phyloP scores from a whole-genome alignment of 2,797 vertebrate species.

The Esox masquinongy region DNA sequence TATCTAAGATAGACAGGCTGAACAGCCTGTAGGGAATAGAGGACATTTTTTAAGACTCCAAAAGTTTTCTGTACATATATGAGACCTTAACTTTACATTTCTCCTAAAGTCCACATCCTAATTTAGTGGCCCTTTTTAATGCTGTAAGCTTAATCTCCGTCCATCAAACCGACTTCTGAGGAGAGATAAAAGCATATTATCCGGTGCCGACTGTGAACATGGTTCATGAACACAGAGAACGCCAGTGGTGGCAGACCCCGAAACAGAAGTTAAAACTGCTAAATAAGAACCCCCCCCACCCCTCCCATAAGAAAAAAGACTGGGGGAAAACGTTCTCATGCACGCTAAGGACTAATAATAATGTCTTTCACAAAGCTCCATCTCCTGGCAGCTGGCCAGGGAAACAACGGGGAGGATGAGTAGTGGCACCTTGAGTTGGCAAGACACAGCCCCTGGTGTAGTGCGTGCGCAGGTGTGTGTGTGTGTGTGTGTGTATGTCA shows the following conservation, averaged over 20 bases:
- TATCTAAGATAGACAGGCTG: neutral
- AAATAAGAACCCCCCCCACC: conserved; percentile 10
- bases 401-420: conserved; percentile 29
- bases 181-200: conserved; percentile 9
- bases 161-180: neutral
- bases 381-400: conserved; percentile 55
- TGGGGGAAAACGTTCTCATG: conserved; percentile 48
- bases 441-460: no score
- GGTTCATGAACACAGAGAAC: conserved; percentile 3
- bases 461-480: no score
- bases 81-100: neutral
- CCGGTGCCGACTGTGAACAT: conserved; percentile 3
- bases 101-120: neutral
- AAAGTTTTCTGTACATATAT: neutral
- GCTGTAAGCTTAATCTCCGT: neutral
- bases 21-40: neutral
- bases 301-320: conserved; percentile 25
- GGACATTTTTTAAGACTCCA: neutral
- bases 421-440: conserved; percentile 31
- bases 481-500: no score
- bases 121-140: neutral
- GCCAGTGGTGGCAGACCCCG: conserved; percentile 17
- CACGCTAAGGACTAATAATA: conserved; percentile 54
- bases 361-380: conserved; percentile 57
- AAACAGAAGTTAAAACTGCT: conserved; percentile 1